These are phyloP conservation scores for Pagetopsis macropterus DNA, from an alignment of 2,797 vertebrate species.

Conservation along the genomic window DNA sequence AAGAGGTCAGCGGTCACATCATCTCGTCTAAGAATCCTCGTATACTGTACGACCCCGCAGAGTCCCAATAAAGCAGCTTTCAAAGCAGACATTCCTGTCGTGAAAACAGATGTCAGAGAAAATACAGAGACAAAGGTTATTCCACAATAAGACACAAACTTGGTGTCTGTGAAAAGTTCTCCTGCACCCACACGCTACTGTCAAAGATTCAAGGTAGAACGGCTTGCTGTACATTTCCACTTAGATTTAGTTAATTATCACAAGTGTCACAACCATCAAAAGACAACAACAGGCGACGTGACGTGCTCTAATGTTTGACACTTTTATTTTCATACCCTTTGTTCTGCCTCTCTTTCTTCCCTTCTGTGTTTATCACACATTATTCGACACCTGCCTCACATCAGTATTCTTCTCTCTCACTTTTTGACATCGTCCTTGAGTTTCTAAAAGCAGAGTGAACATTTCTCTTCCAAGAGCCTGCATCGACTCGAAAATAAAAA, in stretches of 20 bases:
- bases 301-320: conserved; percentile 65
- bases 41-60: conserved; percentile 35
- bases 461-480: conserved; percentile 18
- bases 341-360: conserved; percentile 59
- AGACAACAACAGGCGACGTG: conserved; percentile 75
- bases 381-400: conserved; percentile 71
- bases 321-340: conserved; percentile 74
- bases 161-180: conserved; percentile 51
- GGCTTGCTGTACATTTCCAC: conserved; percentile 61
- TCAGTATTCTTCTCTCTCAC: conserved; percentile 60
- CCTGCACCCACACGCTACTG: conserved; percentile 48
- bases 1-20: conserved; percentile 71
- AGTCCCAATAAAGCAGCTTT: conserved; percentile 63
- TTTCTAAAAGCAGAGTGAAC: conserved; percentile 44
- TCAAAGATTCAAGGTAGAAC: conserved; percentile 63
- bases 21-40: conserved; percentile 48
- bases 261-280: conserved; percentile 78
- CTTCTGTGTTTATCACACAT: conserved; percentile 76
- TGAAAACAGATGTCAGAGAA: conserved; percentile 61
- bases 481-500: background rate
- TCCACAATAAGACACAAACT: conserved; percentile 32
- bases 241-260: conserved; percentile 77
- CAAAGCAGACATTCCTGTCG: conserved; percentile 55
- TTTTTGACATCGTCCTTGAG: conserved; percentile 50
- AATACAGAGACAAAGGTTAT: conserved; percentile 37